Base-by-base conservation (phyloP, 2,113 vertebrate species). In the Gallinago paraguaiae region DNA sequence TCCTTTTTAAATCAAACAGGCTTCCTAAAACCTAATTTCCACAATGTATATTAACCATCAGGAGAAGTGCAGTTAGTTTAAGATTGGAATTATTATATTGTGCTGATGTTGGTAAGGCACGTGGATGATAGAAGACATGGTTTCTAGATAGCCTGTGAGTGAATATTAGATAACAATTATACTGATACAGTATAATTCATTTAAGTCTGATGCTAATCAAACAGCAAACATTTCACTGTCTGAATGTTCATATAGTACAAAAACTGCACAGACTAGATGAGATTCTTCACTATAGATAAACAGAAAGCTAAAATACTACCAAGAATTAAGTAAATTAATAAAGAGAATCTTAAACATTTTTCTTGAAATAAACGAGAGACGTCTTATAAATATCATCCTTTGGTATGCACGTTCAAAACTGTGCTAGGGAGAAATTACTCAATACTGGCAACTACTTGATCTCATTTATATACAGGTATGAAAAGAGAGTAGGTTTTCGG, bases 321-420 rank as follows among this genome's bases (percentile, higher is more conserved):
- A 75, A 65, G 17, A 88, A 61, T 39, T 59, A 86, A 65, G 10
- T 60, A 50, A 82, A 93, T n/a, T 10, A 46, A 70, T 70, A 37
- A 57, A 60, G 33, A 90, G 14, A 63, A 88, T 78, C 60, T 59
- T 57, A 80, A 63, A 59, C 8, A 28, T 84, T 84, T 77, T 51
- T 88, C 23, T 76, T 76, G 15, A 92, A 96, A 75, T 90, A 86
- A 82, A 89, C 33, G 27, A 93, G 43, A 85, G 7, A 24, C 2
- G 9, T 80, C 33, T 92, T 93, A 72, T 91, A 86, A 86, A 63
- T 65, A 76, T 51, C 35, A 76, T 77, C 72, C 86, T 96, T 95
- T 95, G 93, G 95, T 92, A 82, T 9, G 6, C 23, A 57, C 89
- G 50, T 84, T 91, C 64, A 78, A 88, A 94, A 90, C 61, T 75